Evolutionary conservation across 2,888 invertebrate genomes (phyloP), one percentile per base, ranked within the genome.

Genomic region (Leptothorax acervorum): DNA sequence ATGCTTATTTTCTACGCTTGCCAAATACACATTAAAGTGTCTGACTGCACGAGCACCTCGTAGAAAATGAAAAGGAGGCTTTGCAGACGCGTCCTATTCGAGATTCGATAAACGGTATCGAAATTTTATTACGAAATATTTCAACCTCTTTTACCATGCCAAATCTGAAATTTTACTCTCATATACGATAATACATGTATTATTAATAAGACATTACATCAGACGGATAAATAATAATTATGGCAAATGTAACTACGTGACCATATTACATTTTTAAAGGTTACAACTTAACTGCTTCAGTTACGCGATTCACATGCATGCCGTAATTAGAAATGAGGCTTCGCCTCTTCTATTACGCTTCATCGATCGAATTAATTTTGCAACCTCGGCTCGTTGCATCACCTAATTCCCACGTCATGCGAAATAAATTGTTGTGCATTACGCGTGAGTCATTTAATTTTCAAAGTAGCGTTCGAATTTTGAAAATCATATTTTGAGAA

Each of bases 351-450:
- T 31, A 57, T 45, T n/a, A 42, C 53, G 55, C 79, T 60, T 81
- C 48, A 74, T 74, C n/a, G 48, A 81, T 81, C 57, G 60, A 55
- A 35, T 75, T 81, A 81, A 75, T 51, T 81, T 81, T 60, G 48
- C 48, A 81, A 74, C 8, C 48, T 75, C 23, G 45, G 9, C 35
- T 39, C 28, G 11, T 81, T 74, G 35, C 75, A 60, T 81, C 79
- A 81, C 15, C 4, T 28, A 18, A 23, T 60, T 60, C 8, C 28
- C 28, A 55, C 73, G 35, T 15, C 28, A 9, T 31, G 48, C 18
- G 42, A 60, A 18, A 35, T 48, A 35, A 60, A 35, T 18, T 48
- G 71, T 12, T 48, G 57, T 48, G 45, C 15, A 48, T 60, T n/a
- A n/a, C 31, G 5, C 63, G 31, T 15, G 45, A 65, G 9, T 15